Conservation (phyloP, 2,888 invertebrate species). For the Theretra japonica region DNA sequence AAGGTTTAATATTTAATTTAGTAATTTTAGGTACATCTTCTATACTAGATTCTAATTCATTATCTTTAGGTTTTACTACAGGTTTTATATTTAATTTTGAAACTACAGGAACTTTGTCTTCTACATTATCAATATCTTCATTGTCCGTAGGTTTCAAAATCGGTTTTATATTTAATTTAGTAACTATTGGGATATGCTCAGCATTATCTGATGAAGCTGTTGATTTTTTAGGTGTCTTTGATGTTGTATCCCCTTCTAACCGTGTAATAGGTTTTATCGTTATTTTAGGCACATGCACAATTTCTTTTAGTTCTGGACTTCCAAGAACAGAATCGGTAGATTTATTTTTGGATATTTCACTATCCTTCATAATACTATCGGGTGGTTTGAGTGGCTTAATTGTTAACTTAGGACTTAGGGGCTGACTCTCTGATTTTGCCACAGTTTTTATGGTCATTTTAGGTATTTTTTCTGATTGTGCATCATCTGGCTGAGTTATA, state of each 20-base stretch:
- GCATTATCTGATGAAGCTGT: conserved; percentile 56
- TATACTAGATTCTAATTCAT: conserved; percentile 74
- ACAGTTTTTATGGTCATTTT: conserved; percentile 78
- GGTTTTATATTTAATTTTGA: conserved; percentile 85
- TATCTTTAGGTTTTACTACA: conserved; percentile 78
- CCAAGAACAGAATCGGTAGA: conserved; percentile 60
- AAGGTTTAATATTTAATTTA: conserved; percentile 83
- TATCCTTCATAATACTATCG: conserved; percentile 58
- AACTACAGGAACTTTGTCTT: conserved; percentile 78
- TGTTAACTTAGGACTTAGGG: conserved; percentile 77
- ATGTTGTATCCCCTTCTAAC: conserved; percentile 55
- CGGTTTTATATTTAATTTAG: conserved; percentile 78
- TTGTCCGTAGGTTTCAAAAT: conserved; percentile 74
- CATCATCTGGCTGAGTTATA: conserved; percentile 71
- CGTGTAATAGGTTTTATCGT: conserved; percentile 83
- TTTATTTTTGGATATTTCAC: conserved; percentile 61
- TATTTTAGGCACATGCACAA: conserved; percentile 83
- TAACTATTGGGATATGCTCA: conserved; percentile 73
- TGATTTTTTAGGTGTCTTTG: conserved; percentile 60
- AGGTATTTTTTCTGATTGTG: conserved; percentile 69
- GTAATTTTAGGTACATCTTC: conserved; percentile 81
- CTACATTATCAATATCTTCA: conserved; percentile 62
- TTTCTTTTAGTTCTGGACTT: conserved; percentile 64
- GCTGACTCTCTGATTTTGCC: conserved; percentile 69
- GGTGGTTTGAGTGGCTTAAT: conserved; percentile 78